phyloP scores from a whole-genome alignment of 2,113 vertebrate species.

The Recurvirostra avosetta region DNA sequence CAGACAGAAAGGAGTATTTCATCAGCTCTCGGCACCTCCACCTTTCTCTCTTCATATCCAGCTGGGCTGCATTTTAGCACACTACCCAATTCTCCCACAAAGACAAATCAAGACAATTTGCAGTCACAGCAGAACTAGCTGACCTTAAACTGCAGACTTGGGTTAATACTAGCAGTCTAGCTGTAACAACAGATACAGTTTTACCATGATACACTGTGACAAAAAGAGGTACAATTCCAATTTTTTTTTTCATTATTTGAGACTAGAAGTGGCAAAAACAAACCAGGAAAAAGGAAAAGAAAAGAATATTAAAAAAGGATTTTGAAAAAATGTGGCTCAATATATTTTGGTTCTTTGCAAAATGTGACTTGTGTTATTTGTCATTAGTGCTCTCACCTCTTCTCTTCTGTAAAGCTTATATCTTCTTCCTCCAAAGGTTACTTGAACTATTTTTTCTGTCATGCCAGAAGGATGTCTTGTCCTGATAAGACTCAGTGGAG shows the following conservation, averaged over 20 bases:
- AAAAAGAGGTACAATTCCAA: not conserved
- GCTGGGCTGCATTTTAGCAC: not conserved
- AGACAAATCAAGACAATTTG: not conserved
- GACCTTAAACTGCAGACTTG: not conserved
- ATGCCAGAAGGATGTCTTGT: not conserved
- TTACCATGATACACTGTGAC: not conserved
- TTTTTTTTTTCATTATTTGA: not conserved
- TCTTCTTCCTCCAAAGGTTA: not conserved
- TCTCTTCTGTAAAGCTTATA: not conserved
- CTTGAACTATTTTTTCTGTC: not conserved
- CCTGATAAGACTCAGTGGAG: not conserved
- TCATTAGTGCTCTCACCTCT: not conserved
- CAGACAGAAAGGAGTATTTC: not conserved
- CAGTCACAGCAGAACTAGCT: not conserved
- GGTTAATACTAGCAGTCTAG: not conserved
- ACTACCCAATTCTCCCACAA: not conserved
- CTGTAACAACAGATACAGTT: not conserved
- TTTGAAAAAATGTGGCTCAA: not conserved
- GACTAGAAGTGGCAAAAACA: not conserved
- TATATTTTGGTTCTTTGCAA: not conserved
- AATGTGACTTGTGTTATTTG: not conserved
- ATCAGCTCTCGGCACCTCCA: not conserved
- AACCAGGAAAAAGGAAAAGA: not conserved
- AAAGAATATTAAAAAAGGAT: not conserved
- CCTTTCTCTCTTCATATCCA: not conserved